A percentile compares a stretch with the other conserved stretches of the same genome.
Conservation (phyloP, 2,113 vertebrate genomes). For the Muntiacus muntjak region DNA sequence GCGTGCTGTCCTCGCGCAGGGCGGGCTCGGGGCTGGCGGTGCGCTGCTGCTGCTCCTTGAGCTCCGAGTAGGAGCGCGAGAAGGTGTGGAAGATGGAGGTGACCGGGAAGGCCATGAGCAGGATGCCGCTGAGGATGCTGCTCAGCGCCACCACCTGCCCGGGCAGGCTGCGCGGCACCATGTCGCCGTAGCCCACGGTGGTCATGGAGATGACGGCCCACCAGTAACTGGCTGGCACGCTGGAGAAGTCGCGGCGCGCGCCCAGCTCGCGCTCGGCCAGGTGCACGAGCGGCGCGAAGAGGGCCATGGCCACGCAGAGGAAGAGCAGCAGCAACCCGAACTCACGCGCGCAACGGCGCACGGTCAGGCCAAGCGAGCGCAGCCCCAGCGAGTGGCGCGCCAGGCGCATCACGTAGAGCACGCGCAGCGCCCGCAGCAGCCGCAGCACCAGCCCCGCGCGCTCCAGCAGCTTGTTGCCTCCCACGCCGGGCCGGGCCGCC, state of each 20-base stretch:
- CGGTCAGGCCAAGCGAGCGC: constrained; percentile 93
- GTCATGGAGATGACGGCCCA: constrained; percentile 99
- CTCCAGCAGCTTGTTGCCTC: constrained; percentile 93
- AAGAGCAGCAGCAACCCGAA: constrained; percentile 94
- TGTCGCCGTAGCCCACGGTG: constrained; percentile 96
- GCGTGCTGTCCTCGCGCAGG: constrained; percentile 84
- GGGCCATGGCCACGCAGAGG: constrained; percentile 95
- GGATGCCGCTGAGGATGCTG: constrained; percentile 96
- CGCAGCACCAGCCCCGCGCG: constrained; percentile 92
- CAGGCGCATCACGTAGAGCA: constrained; percentile 95
- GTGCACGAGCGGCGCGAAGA: constrained; percentile 93
- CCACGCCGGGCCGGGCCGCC: constrained; percentile 58
- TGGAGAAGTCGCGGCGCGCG: constrained; percentile 96
- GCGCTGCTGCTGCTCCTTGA: constrained; percentile 92
- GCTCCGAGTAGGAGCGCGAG: constrained; percentile 94
- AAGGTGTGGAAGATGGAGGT: constrained; percentile 99
- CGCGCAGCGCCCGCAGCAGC: constrained; percentile 92
- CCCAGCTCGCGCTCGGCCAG: constrained; percentile 95
- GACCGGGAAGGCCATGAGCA: constrained; percentile 97
- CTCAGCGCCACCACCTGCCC: constrained; percentile 97
- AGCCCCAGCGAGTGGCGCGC: constrained; percentile 94
- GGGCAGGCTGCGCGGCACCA: constrained; percentile 96
- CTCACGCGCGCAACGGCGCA: constrained; percentile 92
- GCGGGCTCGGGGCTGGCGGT: constrained; percentile 80
- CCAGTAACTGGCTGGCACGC: constrained; percentile 96